A percentile compares a stretch with the other conserved stretches of the same genome.
Evolutionary conservation across 2,797 vertebrate genomes (phyloP).

Genomic region (Silurus lanzhouensis): DNA sequence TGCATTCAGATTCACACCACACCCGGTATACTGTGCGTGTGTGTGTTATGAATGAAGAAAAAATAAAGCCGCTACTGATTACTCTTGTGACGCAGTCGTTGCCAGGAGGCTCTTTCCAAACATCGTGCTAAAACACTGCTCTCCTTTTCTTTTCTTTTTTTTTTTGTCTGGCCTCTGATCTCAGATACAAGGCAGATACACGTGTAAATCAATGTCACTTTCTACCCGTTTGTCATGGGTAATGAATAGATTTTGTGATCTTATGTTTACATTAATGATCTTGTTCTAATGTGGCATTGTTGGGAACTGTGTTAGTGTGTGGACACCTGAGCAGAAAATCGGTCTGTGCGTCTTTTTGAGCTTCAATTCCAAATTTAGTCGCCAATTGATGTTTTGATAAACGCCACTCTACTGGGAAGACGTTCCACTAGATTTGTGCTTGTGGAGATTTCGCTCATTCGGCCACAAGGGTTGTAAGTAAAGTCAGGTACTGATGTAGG

Average conservation of each 20-base stretch:
- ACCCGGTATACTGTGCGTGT: slow-evolving; percentile 30
- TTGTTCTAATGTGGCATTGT: background rate
- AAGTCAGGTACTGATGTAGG: no score
- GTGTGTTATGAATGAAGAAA: background rate
- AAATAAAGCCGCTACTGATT: slow-evolving; percentile 53
- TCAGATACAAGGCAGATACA: slow-evolving; percentile 8
- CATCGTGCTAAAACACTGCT: slow-evolving; percentile 52
- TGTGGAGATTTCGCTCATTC: no score
- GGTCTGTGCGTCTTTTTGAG: no score
- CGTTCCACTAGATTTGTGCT: no score
- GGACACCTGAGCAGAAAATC: no score
- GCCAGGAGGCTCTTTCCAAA: slow-evolving; percentile 67
- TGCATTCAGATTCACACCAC: slow-evolving; percentile 34
- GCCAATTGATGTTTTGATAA: no score
- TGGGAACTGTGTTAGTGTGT: no score
- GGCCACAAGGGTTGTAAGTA: no score
- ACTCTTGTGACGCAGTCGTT: slow-evolving; percentile 63
- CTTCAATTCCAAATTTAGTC: no score
- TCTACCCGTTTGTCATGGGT: background rate
- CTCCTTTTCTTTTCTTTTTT: background rate
- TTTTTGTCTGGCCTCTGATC: slow-evolving; percentile 23
- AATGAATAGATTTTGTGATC: background rate
- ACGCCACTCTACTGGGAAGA: no score
- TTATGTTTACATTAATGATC: background rate
- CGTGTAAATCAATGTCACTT: background rate